Evolutionary conservation across 2,888 invertebrate genomes (phyloP).

Genomic region (Himalopsyche kuldschensis): DNA sequence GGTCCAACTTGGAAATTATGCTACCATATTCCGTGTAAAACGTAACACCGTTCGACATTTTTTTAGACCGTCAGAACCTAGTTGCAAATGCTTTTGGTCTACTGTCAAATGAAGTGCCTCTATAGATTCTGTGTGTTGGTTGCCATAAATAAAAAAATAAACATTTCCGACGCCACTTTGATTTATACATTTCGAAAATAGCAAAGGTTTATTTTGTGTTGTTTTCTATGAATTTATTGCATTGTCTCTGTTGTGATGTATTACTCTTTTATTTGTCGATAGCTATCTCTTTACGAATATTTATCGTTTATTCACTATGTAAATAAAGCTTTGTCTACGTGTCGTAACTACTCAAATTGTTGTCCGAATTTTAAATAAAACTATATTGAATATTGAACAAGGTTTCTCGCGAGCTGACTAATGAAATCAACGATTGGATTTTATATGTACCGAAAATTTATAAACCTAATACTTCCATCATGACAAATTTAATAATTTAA

Average conservation of each 20-base stretch:
- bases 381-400: no score
- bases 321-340: no score
- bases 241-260: background rate
- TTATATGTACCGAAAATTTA: no score
- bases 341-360: no score
- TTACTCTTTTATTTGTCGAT: background rate
- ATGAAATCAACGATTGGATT: no score
- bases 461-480: no score
- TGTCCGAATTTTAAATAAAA: no score
- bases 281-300: background rate
- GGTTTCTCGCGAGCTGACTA: no score
- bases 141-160: constrained; percentile 1
- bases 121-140: background rate
- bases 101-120: background rate
- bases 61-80: background rate
- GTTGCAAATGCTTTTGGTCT: constrained; percentile 1
- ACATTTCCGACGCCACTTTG: background rate
- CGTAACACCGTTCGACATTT: no score
- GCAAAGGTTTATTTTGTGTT: background rate
- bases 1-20: no score
- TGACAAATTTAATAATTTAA: no score
- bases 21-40: no score
- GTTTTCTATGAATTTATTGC: constrained; percentile 1
- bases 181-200: background rate
- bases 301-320: background rate